Base-by-base conservation (phyloP, 2,888 invertebrate genomes). In the Drosophila mayaguana region DNA sequence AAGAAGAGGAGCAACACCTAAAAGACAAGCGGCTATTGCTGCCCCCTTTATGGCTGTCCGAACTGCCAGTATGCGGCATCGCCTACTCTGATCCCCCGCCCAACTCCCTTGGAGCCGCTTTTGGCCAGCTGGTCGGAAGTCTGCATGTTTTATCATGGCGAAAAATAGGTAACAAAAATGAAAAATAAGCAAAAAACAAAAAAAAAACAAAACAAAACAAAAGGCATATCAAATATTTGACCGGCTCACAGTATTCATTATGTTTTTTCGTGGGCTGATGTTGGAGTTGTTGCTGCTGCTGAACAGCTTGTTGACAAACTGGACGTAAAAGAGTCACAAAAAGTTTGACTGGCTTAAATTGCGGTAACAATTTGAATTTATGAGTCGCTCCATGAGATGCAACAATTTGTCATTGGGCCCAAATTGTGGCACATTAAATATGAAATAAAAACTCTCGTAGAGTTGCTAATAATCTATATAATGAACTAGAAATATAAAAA, bases 351-450 rank as follows among this genome's bases (percentile, higher is more conserved):
- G 59, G 18, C 48, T 57, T 38, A 63, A 81, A 76, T 74, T 74
- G 62, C 80, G 65, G 55, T 82, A 63, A 53, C 80, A 75, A 87
- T 76, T 85, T 63, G 50, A 74, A 82, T 89, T 85, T 75, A 74
- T 71, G 62, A 63, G 50, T 45, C 66, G 48, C 55, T 65, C 59
- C 48, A 69, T 55, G 36, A 59, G 63, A 66, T 68, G 62, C 72
- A 53, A 69, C 80, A 72, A 72, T 69, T 72, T 77, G 82, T 63
- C 88, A 87, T 79, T 84, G 80, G 64, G 34, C 46, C 18, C 46
- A 70, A 79, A 74, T 78, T 70, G 81, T 78, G 65, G 75, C 72
- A 80, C 60, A 85, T 88, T 83, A 82, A 79, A n/a, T 18, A 11
- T 12, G 8, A 65, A 20, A 36, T 1, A 45, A 51, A 46, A 18